Conservation (phyloP, 2,113 vertebrate species). For the cat (Felis catus) region DNA sequence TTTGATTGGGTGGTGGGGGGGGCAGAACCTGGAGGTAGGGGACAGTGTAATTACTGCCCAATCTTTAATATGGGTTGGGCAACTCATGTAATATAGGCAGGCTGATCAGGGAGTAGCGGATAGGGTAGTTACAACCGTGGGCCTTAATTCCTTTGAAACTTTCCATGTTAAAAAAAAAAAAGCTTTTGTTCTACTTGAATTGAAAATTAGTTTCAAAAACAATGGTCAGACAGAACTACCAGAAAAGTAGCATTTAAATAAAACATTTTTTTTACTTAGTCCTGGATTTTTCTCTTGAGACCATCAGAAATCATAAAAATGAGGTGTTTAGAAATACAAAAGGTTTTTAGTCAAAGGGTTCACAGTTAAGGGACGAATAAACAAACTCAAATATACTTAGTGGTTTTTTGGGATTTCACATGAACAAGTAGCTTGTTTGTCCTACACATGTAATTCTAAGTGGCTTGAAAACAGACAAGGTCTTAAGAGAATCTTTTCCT, state of each 20-base stretch:
- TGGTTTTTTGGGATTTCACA: neutral
- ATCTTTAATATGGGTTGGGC: neutral
- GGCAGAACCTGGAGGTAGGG: neutral
- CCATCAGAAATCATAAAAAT: slow-evolving; percentile 23
- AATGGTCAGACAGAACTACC: neutral
- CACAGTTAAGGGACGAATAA: neutral
- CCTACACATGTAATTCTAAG: neutral
- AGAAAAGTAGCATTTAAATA: neutral
- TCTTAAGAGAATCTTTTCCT: neutral
- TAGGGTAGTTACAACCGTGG: neutral
- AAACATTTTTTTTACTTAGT: neutral
- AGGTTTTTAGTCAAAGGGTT: neutral
- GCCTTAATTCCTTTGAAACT: slow-evolving; percentile 18
- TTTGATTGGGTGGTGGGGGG: slow-evolving; percentile 31
- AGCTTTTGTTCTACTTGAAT: neutral
- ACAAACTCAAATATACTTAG: neutral
- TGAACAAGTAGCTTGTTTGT: neutral
- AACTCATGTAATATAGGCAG: neutral
- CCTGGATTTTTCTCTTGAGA: too few species aligned
- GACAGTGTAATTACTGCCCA: slow-evolving; percentile 34
- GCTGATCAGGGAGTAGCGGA: neutral
- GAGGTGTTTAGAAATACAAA: neutral
- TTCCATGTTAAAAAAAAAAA: neutral
- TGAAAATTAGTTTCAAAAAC: slow-evolving; percentile 23
- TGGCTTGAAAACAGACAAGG: neutral